Evolutionary conservation across 2,113 vertebrate species (phyloP), one percentile per base, ranked within the genome.

Genomic region (Crypturellus undulatus): DNA sequence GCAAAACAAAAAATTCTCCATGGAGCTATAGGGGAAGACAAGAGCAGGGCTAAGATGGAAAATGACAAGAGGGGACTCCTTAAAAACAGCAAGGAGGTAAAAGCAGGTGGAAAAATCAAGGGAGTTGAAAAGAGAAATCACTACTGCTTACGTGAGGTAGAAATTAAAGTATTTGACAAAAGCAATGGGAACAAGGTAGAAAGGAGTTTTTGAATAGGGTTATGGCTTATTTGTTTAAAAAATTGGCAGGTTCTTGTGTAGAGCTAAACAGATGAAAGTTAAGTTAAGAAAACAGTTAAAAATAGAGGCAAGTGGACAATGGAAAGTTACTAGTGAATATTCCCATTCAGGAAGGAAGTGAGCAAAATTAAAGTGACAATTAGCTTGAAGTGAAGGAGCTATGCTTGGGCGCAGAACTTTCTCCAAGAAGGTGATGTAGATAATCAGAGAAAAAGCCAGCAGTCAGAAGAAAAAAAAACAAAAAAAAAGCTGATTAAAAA

Each of bases 281-380:
- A 93, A 79, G 89, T 95, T 93, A 93, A 79, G 89, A 59, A 94
- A 79, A 28, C 28, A 54, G 52, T 54, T 54, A 54, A 54, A 92
- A 92, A 87, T 4, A 83, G 68, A 0, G 19, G 40, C 81, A 69
- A 70, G 40, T 22, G 65, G 84, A 91, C 95, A 96, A 91, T 79
- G 64, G 78, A 40, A 79, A 72, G 84, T 87, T 91, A 91, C 67
- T 49, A 87, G 73, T 87, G 78, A 95, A 92, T 91, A 92, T 79
- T 89, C 84, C 49, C 84, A 94, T 89, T 95, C 89, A 95, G 92
- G 93, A 95, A 95, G 89, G 83, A 93, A 91, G 49, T 32, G 12
- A 9, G 45, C 86, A 93, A 93, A 95, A 92, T 96, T 92, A 92
- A 92, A 88, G 78, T 22, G 25, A 86, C 20, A 93, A 93, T 96